These are phyloP conservation scores for Calcarius lapponicus DNA, from an alignment of 2,797 vertebrate species.

Conservation along the genomic window DNA sequence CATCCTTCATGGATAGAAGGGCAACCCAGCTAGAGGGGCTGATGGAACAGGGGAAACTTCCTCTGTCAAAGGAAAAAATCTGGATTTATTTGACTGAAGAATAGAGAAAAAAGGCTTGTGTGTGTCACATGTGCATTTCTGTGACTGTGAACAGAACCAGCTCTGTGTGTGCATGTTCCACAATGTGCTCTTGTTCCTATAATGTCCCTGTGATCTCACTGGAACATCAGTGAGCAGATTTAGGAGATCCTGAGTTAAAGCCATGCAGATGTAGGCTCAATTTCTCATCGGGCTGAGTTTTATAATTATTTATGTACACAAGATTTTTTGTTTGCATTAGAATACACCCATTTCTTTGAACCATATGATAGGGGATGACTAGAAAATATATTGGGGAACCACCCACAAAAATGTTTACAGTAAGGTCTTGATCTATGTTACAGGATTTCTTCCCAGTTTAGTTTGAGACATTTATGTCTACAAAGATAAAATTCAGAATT, in stretches of 20 bases:
- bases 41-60: neutral
- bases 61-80: neutral
- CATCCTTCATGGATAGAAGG: neutral
- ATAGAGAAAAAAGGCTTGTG: neutral
- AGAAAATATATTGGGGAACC: neutral
- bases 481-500: neutral
- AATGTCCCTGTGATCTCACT: neutral
- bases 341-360: neutral
- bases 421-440: neutral
- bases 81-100: neutral
- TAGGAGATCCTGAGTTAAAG: neutral
- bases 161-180: neutral
- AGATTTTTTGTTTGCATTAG: neutral
- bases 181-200: neutral
- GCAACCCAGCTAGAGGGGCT: neutral
- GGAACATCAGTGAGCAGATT: neutral
- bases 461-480: neutral
- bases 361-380: neutral
- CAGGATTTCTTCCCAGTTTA: neutral
- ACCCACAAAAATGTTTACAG: neutral
- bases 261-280: neutral
- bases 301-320: neutral
- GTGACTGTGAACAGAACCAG: neutral
- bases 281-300: neutral
- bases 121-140: neutral